Conservation (phyloP, 2,113 vertebrate genomes). For the Lepidothrix coronata region DNA sequence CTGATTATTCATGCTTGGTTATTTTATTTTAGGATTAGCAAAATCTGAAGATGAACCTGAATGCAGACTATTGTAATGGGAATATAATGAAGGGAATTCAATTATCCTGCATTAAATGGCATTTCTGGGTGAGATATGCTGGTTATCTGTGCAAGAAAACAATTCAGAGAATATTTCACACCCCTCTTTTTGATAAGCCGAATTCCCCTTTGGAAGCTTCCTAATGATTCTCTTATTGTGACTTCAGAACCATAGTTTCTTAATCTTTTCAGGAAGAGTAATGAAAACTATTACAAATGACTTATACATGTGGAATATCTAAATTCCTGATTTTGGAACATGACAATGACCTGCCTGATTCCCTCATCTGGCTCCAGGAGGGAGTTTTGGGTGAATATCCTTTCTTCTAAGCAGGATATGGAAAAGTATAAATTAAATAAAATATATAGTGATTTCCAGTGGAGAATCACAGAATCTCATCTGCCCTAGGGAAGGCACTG, state of each 20-base stretch:
- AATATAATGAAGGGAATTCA: not conserved
- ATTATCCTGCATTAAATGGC: not conserved
- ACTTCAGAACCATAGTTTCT: not conserved
- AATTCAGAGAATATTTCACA: not conserved
- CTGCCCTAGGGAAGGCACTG: not conserved
- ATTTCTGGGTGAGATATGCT: not conserved
- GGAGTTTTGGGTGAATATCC: not conserved
- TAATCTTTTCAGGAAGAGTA: not conserved
- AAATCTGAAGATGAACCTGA: not conserved
- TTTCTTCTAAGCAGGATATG: not conserved
- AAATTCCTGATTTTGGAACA: not conserved
- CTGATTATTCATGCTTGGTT: not conserved
- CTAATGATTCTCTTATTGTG: not conserved
- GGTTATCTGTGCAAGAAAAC: not conserved
- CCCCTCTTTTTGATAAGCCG: not conserved
- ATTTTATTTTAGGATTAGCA: not conserved
- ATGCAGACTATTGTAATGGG: not conserved
- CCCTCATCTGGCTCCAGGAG: not conserved
- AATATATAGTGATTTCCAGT: not conserved
- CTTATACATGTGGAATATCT: not conserved
- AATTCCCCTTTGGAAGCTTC: not conserved
- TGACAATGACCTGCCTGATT: accelerated
- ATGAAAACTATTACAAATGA: not conserved
- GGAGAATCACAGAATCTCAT: not conserved
- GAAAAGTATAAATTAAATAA: accelerated